phyloP scores from a whole-genome alignment of 2,113 vertebrate species.

The Psilopogon haemacephalus region DNA sequence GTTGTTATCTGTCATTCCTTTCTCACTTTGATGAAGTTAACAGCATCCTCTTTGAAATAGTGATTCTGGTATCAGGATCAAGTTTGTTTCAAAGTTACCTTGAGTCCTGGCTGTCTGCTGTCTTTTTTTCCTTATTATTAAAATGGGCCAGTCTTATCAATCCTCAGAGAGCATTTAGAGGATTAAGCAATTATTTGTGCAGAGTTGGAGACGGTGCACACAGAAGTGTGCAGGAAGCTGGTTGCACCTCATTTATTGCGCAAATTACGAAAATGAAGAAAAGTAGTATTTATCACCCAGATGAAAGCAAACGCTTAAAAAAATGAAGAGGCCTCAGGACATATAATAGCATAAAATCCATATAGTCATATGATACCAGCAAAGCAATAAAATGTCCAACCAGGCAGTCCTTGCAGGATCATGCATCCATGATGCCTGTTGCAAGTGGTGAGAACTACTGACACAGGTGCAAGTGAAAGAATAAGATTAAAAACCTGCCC shows the following conservation, averaged over 20 bases:
- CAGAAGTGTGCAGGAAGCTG: background rate
- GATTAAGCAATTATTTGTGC: background rate
- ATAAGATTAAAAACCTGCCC: background rate
- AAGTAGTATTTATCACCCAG: background rate
- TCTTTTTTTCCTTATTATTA: background rate
- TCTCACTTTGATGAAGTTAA: background rate
- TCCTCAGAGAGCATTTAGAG: background rate
- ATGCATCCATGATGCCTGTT: background rate
- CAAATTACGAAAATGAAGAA: background rate
- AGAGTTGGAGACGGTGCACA: background rate
- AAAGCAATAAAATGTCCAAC: background rate
- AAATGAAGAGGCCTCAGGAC: background rate
- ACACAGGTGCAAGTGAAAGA: background rate
- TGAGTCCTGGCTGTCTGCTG: fast-evolving
- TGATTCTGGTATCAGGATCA: fast-evolving
- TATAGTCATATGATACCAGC: fast-evolving
- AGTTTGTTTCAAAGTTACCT: background rate
- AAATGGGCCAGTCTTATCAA: background rate
- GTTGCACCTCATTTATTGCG: background rate
- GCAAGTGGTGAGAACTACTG: fast-evolving
- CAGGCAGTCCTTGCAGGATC: fast-evolving
- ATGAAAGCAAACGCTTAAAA: background rate
- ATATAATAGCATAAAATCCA: background rate
- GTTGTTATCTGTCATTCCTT: background rate
- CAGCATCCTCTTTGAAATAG: background rate